Evolutionary conservation across 2,113 vertebrate species (phyloP).

Genomic region (Bubo scandiacus): DNA sequence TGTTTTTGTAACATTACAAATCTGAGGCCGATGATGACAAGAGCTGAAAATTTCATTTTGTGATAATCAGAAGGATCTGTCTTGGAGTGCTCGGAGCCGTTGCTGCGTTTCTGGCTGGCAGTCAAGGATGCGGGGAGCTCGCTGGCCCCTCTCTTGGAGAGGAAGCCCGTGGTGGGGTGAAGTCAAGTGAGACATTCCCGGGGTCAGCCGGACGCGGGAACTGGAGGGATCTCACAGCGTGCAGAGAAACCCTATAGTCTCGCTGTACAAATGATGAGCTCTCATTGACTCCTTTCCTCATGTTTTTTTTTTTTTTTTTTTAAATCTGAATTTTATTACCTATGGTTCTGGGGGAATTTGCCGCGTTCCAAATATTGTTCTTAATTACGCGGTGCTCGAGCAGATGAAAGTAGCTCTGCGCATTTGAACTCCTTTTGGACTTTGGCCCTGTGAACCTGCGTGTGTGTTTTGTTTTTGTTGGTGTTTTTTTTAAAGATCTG

Average conservation of each 20-base stretch:
- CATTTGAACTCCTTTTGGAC: not conserved
- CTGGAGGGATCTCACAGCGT: not conserved
- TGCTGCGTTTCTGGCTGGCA: not conserved
- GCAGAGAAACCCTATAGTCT: not conserved
- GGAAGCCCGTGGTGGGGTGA: not conserved
- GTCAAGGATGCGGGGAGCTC: not conserved
- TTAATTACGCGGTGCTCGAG: not conserved
- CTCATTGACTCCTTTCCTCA: not conserved
- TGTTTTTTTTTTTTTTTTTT: not conserved
- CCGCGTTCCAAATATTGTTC: not conserved
- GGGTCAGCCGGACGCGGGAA: not conserved
- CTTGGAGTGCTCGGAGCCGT: not conserved
- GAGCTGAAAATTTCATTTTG: constrained; percentile 6
- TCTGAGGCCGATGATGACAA: constrained; percentile 9
- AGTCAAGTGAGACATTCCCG: not conserved
- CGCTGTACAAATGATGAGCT: not conserved
- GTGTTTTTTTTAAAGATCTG: not conserved
- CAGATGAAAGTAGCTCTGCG: not conserved
- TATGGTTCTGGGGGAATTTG: not conserved
- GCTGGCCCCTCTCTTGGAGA: not conserved
- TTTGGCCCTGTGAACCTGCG: not conserved
- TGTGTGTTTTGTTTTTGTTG: not conserved
- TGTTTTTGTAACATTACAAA: constrained; percentile 23
- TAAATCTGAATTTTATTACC: constrained; percentile 5
- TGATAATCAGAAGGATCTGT: constrained; percentile 20